Evolutionary conservation across 2,113 vertebrate genomes (phyloP).

Genomic region (Pomatorhinus ruficollis): DNA sequence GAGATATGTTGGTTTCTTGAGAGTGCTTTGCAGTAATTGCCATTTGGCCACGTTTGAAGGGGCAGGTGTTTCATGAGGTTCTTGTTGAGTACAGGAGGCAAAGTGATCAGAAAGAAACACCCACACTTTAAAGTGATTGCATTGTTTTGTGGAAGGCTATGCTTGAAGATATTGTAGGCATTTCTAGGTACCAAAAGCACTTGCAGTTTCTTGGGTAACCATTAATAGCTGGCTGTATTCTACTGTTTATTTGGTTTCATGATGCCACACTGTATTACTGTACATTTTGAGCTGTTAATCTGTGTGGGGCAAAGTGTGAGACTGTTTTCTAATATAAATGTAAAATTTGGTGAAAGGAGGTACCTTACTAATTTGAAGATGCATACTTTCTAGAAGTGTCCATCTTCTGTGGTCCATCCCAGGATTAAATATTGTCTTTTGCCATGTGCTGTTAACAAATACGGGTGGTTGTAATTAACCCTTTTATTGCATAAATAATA

Average conservation of each 20-base stretch:
- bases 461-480: neutral
- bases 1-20: neutral
- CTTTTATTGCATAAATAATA: neutral
- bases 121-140: neutral
- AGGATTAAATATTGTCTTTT: neutral
- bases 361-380: neutral
- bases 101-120: neutral
- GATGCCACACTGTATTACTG: neutral
- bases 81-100: neutral
- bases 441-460: neutral
- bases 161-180: neutral
- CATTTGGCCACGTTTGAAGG: neutral
- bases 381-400: neutral
- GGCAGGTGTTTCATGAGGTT: neutral
- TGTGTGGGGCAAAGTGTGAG: neutral
- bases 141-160: neutral
- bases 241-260: neutral
- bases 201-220: neutral
- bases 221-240: neutral
- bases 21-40: neutral
- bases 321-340: neutral
- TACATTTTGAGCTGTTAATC: neutral
- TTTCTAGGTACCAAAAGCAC: neutral
- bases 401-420: neutral
- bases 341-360: neutral